Base-by-base conservation (phyloP, 2,888 invertebrate genomes). In the Hyppa rectilinea region DNA sequence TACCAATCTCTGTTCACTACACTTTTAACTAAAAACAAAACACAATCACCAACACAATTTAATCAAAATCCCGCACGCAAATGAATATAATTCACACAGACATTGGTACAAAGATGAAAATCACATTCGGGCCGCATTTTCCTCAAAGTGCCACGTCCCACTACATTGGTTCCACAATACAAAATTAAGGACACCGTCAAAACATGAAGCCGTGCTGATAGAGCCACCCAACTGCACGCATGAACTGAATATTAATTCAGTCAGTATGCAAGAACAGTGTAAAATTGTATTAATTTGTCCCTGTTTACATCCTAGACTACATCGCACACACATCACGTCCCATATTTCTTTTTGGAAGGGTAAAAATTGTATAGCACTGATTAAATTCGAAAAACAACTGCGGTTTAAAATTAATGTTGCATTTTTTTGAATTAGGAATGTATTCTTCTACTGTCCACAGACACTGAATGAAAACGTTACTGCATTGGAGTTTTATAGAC, bases 211-310 rank as follows among this genome's bases (percentile, higher is more conserved):
- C 38, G 26, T 23, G 62, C 66, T 74, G 74, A 76, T 82, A 71
- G 71, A 84, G 74, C 59, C 76, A 62, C 45, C 55, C 40, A 20
- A 71, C 50, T 78, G 73, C 69, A 80, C 59, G 65, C 81, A 81
- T 72, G 81, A 34, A 61, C 71, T 72, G 84, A 84, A 84, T 85
- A 81, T 76, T 84, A 85, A 85, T 76, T 79, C 34, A 69, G 36
- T 75, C 36, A 38, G 59, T 26, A 47, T 53, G 78, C 64, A 80
- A 78, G 76, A 75, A 77, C 84, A 79, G 78, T 84, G 82, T 75
- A 58, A 80, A 85, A 84, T 84, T 80, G 81, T 78, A 83, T 80
- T 84, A 83, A 84, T 83, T 84, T 85, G 55, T 80, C 71, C 67
- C 53, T 85, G 83, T 83, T 81, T 82, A 71, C 66, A 50, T 60